Percentiles rank a stretch among this genome's conserved stretches.
These are phyloP conservation scores for Lucilia sericata DNA, from an alignment of 1,140 invertebrate species.

Conservation along the genomic window DNA sequence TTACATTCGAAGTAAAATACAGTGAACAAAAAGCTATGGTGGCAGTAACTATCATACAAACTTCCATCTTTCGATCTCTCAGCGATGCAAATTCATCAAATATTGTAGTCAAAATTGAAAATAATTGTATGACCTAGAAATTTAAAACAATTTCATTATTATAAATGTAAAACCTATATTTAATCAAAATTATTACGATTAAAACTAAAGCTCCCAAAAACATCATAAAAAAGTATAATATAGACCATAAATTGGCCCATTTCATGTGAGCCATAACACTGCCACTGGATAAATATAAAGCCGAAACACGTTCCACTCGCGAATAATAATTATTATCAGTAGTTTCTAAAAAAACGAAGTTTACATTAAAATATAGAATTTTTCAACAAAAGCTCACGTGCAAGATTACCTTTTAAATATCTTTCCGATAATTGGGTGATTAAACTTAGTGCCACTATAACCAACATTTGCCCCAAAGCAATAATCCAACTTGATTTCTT, in stretches of 20 bases:
- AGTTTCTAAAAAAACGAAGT: slow-evolving; percentile 4
- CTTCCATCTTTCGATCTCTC: slow-evolving; percentile 49
- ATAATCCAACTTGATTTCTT: slow-evolving; percentile 60
- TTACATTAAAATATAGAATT: neutral
- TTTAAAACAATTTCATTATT: neutral
- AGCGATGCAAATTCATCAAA: slow-evolving; percentile 60
- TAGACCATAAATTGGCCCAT: slow-evolving; percentile 47
- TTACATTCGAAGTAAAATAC: slow-evolving; percentile 57
- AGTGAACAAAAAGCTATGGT: slow-evolving; percentile 50
- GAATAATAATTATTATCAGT: slow-evolving; percentile 39
- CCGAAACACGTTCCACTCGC: slow-evolving; percentile 53
- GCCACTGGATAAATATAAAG: slow-evolving; percentile 44
- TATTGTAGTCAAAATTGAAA: slow-evolving; percentile 46
- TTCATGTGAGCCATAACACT: slow-evolving; percentile 38
- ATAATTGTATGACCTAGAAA: slow-evolving; percentile 36
- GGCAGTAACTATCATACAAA: slow-evolving; percentile 54
- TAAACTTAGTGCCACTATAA: slow-evolving; percentile 22
- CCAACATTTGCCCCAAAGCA: slow-evolving; percentile 48
- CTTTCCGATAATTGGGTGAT: slow-evolving; percentile 18
- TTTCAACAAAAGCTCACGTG: neutral
- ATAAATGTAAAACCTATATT: neutral
- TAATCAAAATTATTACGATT: slow-evolving; percentile 36
- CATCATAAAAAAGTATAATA: slow-evolving; percentile 47
- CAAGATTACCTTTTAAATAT: neutral
- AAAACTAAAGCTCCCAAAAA: slow-evolving; percentile 37